Percentiles rank a stretch among this genome's conserved stretches.
Evolutionary conservation across 2,113 vertebrate genomes (phyloP).

Genomic region (rat (Rattus norvegicus)): DNA sequence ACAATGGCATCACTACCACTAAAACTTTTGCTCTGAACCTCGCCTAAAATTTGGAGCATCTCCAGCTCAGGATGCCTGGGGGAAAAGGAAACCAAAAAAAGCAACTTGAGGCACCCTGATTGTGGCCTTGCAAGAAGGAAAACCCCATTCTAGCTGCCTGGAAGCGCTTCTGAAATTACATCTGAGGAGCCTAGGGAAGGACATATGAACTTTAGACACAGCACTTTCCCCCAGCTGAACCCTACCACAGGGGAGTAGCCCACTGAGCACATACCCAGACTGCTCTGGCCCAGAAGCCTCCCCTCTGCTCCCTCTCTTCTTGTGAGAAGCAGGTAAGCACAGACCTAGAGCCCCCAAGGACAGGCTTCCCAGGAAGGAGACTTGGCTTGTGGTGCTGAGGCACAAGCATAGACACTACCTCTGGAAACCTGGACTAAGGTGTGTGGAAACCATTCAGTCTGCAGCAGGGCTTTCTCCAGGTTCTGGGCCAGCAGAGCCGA

Average conservation of each 20-base stretch:
- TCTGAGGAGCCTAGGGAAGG: not conserved
- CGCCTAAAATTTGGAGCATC: not conserved
- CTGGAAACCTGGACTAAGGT: slow-evolving; percentile 27
- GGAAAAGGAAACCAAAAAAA: not conserved
- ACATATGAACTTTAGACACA: not conserved
- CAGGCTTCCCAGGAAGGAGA: not conserved
- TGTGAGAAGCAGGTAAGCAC: not conserved
- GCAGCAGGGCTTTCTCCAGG: slow-evolving; percentile 9
- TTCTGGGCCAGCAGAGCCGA: not conserved
- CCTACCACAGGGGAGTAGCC: not conserved
- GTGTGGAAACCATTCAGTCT: not conserved
- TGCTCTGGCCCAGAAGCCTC: not conserved
- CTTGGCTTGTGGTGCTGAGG: not conserved
- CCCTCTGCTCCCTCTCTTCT: not conserved
- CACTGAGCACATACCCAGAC: fast-evolving
- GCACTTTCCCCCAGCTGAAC: not conserved
- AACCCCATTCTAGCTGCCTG: not conserved
- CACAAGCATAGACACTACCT: slow-evolving; percentile 22
- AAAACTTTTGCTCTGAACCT: not conserved
- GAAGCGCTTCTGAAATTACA: not conserved
- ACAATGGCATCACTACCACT: fast-evolving
- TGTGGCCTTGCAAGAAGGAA: not conserved
- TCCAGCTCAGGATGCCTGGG: no score
- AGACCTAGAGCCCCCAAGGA: not conserved
- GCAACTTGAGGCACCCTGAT: not conserved